Conservation (phyloP, 1,140 invertebrate genomes). For the Apis mellifera region DNA sequence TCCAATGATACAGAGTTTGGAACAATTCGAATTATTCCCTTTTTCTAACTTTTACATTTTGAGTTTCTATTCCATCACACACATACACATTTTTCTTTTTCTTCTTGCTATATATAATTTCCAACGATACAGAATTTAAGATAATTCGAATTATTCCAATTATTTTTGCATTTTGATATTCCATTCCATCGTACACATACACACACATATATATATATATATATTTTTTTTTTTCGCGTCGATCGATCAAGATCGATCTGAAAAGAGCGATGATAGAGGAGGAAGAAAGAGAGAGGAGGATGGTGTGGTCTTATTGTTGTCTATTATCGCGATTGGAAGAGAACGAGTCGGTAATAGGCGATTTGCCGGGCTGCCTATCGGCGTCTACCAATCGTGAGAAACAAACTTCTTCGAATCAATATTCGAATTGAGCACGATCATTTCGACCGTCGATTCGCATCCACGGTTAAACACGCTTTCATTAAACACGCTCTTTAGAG, state of each 20-base stretch:
- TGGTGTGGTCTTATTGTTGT: constrained; percentile 36
- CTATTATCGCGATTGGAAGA: constrained; percentile 37
- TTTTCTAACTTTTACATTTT: no score
- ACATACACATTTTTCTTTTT: no score
- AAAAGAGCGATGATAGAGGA: neutral
- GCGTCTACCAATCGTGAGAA: constrained; percentile 50
- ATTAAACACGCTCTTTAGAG: neutral
- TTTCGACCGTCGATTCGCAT: neutral
- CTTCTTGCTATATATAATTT: no score
- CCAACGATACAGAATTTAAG: no score
- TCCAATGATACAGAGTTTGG: no score
- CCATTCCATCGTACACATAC: no score
- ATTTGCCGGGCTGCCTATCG: constrained; percentile 47
- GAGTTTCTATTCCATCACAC: no score
- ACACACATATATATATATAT: no score
- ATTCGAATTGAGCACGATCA: constrained; percentile 12
- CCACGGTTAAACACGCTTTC: neutral
- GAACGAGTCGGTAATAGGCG: constrained; percentile 32
- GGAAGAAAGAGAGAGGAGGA: neutral
- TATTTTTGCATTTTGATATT: no score
- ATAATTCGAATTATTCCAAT: no score
- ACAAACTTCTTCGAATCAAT: constrained; percentile 25
- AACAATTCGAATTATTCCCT: no score
- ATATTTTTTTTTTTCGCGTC: no score
- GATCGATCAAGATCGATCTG: neutral